Evolutionary conservation across 2,113 vertebrate genomes (phyloP), one percentile per base, ranked within the genome.

Genomic region (Nycticorax nycticorax): DNA sequence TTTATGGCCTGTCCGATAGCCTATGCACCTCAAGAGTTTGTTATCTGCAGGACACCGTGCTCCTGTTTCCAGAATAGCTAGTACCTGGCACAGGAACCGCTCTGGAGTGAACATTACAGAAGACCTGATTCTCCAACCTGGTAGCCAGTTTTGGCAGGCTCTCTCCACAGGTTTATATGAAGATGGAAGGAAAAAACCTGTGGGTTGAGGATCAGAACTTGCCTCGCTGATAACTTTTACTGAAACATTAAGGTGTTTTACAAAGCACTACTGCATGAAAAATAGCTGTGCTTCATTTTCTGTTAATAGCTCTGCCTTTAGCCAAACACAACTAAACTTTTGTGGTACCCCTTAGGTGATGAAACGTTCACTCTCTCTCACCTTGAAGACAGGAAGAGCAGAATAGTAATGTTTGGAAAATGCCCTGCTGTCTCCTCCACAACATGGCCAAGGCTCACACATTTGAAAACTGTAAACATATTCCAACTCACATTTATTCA

Each of bases 381-480:
- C 9, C 27, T 81, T 62, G 37, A 90, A 89, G 84, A 84, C 41
- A 84, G 27, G 39, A 88, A 89, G 16, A 86, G 21, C 26, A 53
- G 71, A 90, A 22, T 26, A 85, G 8, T 39, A 71, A 93, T n/a
- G 53, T 39, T 50, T 79, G 32, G 68, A 89, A 88, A 93, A 80
- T n/a, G 52, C 30, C 63, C 37, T 84, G 33, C 56, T 85, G 19
- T 75, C 20, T 80, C 60, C 45, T 87, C 47, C 48, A 69, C 56
- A 57, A 56, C 64, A 60, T 2, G 19, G 92, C 64, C 95, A 88
- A 97, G 93, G 64, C 69, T 92, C 59, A 93, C 88, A 93, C 67
- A 66, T 16, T 48, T 84, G 82, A 90, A 93, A 89, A 91, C 75
- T 92, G 90, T 92, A 98, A 98, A 97, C 86, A 86, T 85, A 82